Evolutionary conservation across 2,113 vertebrate species (phyloP).

Genomic region (Thalassarche chlororhynchos): DNA sequence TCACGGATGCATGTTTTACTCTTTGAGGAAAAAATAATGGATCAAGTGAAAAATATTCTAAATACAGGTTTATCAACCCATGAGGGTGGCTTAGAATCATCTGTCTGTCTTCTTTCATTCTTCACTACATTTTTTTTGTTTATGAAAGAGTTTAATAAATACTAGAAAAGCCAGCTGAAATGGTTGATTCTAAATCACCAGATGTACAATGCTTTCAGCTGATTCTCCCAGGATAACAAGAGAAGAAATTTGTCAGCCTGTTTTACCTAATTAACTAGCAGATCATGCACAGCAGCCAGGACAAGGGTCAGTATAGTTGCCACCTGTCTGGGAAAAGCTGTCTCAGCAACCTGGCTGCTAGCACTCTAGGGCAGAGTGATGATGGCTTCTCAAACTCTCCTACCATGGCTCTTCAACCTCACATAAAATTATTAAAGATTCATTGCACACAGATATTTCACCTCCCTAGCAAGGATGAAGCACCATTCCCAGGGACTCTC

Average conservation of each 20-base stretch:
- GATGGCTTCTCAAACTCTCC: neutral
- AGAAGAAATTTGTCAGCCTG: neutral
- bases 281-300: neutral
- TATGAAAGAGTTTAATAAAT: neutral
- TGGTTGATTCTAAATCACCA: neutral
- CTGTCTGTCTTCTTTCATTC: neutral
- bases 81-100: neutral
- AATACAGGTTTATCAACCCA: neutral
- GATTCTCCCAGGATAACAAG: neutral
- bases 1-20: neutral
- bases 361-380: neutral
- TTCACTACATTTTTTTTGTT: neutral
- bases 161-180: neutral
- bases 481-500: neutral
- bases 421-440: slow-evolving; percentile 2
- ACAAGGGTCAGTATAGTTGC: neutral
- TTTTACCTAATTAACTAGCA: slow-evolving; percentile 26
- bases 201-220: neutral
- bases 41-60: neutral
- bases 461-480: neutral
- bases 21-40: neutral
- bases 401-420: neutral
- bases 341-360: neutral
- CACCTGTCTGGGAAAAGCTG: neutral
- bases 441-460: neutral